A percentile compares a stretch with the other conserved stretches of the same genome.
Conservation (phyloP, 2,797 vertebrate species). For the Adelosebastes latens region DNA sequence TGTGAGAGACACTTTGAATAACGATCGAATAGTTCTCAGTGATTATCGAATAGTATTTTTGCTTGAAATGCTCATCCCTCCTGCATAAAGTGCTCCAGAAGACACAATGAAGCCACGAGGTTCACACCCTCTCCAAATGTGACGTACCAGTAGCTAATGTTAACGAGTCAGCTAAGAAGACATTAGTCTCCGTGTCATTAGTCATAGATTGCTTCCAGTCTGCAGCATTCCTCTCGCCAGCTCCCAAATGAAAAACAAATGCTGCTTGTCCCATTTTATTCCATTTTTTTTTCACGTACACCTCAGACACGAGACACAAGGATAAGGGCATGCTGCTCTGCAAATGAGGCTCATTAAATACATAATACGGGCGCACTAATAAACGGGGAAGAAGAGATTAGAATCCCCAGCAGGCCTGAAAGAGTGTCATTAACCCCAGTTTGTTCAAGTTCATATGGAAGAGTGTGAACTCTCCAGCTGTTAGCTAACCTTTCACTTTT, state of each 20-base stretch:
- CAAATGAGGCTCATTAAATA: constrained; percentile 30
- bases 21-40: too few relatives aligned
- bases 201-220: constrained; percentile 35
- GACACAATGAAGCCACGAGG: too few relatives aligned
- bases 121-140: too few relatives aligned
- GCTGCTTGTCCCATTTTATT: constrained; percentile 11
- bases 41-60: too few relatives aligned
- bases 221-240: constrained; percentile 6
- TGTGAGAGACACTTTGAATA: not conserved
- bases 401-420: constrained; percentile 6
- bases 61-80: too few relatives aligned
- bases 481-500: not conserved
- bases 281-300: not conserved
- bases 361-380: constrained; percentile 5
- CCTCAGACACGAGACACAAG: constrained; percentile 17
- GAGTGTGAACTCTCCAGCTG: not conserved
- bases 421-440: constrained; percentile 29
- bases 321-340: constrained; percentile 20
- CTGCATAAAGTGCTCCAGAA: too few relatives aligned
- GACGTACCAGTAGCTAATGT: too few relatives aligned
- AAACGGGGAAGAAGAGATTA: constrained; percentile 27
- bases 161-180: too few relatives aligned
- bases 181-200: not conserved
- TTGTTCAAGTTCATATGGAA: constrained; percentile 10
- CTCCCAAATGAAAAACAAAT: constrained; percentile 63